Conservation (phyloP, 2,113 vertebrate genomes). For the Nothocercus nigrocapillus region DNA sequence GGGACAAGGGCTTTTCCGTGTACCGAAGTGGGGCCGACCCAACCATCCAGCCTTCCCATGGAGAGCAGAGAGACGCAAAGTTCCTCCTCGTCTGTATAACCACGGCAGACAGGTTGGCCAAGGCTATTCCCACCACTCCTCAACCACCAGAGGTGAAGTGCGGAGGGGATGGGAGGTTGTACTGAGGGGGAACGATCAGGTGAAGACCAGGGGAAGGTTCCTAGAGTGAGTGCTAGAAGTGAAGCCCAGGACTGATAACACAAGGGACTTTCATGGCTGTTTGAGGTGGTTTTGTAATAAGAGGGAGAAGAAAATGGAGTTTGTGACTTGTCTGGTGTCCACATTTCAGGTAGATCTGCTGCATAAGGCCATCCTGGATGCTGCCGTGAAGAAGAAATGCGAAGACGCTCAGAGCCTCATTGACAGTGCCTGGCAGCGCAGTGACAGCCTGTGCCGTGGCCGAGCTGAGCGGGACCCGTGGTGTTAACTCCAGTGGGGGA, state of each 20-base stretch:
- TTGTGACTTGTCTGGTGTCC: fast-evolving
- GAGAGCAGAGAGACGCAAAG: neutral
- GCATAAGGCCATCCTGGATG: slow-evolving; percentile 71
- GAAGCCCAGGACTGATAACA: fast-evolving
- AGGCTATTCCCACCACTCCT: too few species aligned
- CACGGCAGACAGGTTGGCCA: neutral
- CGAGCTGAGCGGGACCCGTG: slow-evolving; percentile 93
- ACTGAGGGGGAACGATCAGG: neutral
- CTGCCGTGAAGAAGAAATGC: slow-evolving; percentile 82
- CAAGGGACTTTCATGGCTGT: fast-evolving
- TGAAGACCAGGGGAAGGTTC: too few species aligned
- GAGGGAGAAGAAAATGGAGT: neutral
- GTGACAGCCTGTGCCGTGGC: slow-evolving; percentile 93
- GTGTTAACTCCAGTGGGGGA: slow-evolving; percentile 75
- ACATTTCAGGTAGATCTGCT: slow-evolving; percentile 76
- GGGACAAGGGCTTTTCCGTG: too few species aligned
- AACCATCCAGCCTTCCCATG: neutral
- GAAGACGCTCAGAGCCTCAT: slow-evolving; percentile 91
- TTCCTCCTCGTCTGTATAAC: fast-evolving
- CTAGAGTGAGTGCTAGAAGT: too few species aligned
- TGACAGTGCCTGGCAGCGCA: slow-evolving; percentile 91
- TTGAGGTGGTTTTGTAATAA: neutral
- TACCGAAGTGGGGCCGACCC: neutral
- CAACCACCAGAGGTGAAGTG: too few species aligned
- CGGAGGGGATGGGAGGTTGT: neutral